phyloP scores from a whole-genome alignment of 2,113 vertebrate species.

The Lasiurus cinereus region DNA sequence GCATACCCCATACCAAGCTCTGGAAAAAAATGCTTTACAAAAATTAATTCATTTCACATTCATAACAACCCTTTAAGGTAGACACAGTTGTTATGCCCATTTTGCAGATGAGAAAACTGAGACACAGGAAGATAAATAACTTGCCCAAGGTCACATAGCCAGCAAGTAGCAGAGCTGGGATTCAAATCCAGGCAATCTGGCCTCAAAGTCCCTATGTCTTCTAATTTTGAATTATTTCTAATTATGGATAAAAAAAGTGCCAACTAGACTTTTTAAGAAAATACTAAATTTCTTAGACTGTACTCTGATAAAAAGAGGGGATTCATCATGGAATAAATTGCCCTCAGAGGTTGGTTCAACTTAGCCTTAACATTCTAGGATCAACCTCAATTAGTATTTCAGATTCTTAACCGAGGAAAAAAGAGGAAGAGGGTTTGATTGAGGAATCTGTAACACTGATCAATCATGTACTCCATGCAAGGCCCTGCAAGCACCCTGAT shows the following conservation, averaged over 20 bases:
- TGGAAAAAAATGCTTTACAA: background rate
- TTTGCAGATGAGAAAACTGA: slow-evolving; percentile 13
- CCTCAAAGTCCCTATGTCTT: background rate
- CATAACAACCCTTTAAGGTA: background rate
- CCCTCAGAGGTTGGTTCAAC: background rate
- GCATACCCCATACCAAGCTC: background rate
- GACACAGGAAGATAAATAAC: background rate
- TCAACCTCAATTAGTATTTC: background rate
- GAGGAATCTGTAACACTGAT: background rate
- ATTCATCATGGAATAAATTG: background rate
- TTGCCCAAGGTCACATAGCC: background rate
- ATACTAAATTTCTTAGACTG: background rate
- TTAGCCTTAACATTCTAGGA: background rate
- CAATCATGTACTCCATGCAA: background rate
- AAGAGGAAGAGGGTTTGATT: background rate
- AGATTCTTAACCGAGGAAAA: slow-evolving; percentile 3
- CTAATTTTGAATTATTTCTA: background rate
- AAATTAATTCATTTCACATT: background rate
- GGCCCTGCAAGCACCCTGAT: background rate
- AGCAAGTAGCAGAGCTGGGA: background rate
- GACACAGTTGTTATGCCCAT: background rate
- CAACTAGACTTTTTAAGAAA: background rate
- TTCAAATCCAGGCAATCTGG: background rate
- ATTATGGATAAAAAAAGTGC: background rate
- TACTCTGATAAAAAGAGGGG: background rate